Conservation (phyloP, 2,888 invertebrate genomes). For the Drosophila colorata region DNA sequence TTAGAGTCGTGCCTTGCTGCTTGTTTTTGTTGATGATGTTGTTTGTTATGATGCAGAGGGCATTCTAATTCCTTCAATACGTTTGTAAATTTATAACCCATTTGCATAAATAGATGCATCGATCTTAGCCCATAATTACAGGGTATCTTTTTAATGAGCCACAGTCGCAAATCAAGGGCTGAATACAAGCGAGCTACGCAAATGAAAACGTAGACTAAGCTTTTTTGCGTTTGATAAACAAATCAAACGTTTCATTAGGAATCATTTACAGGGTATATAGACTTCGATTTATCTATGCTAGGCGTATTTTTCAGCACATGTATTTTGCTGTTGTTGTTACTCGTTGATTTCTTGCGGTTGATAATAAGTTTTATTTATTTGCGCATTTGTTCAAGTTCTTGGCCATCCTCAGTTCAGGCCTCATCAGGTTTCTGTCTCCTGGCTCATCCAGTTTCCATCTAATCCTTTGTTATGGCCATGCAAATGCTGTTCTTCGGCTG, state of each 20-base stretch:
- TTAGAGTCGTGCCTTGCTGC: background rate
- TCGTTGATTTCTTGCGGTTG: constrained; percentile 73
- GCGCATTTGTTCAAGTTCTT: constrained; percentile 44
- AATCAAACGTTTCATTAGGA: constrained; percentile 10
- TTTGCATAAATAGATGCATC: constrained; percentile 35
- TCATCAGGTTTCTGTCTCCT: background rate
- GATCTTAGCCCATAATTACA: constrained; percentile 15
- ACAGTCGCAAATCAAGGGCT: constrained; percentile 7
- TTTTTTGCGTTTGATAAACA: background rate
- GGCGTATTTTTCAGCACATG: constrained; percentile 24
- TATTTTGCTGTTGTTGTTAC: constrained; percentile 26
- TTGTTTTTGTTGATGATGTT: constrained; percentile 26
- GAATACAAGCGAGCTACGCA: constrained; percentile 2
- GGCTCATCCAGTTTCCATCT: constrained; percentile 30
- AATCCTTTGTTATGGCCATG: constrained; percentile 62
- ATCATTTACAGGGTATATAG: constrained; percentile 28
- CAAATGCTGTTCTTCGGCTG: constrained; percentile 56
- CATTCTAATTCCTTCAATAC: constrained; percentile 47
- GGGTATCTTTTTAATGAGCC: constrained; percentile 33
- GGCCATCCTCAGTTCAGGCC: constrained; percentile 2
- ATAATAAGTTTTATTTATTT: constrained; percentile 76
- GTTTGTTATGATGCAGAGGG: constrained; percentile 36
- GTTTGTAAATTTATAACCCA: constrained; percentile 37
- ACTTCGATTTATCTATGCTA: background rate
- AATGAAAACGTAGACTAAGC: background rate